Percentiles rank a stretch among this genome's conserved stretches.
phyloP scores from a whole-genome alignment of 1,140 invertebrate genomes.

The Drosophila melanica region DNA sequence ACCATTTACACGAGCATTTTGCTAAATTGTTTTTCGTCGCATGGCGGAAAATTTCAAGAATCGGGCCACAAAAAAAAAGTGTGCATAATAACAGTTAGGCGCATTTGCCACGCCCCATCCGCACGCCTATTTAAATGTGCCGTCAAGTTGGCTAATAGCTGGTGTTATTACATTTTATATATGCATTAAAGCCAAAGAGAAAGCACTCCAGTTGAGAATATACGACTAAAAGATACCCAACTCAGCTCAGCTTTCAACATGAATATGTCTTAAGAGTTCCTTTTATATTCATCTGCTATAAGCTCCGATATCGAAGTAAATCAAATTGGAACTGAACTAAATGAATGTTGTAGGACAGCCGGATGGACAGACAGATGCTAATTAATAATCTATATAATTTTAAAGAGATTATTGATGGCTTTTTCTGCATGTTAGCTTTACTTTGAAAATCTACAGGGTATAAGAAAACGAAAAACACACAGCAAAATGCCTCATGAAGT shows the following conservation, averaged over 20 bases:
- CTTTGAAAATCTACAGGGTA: background rate
- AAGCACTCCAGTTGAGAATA: background rate
- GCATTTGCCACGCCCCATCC: slow-evolving; percentile 26
- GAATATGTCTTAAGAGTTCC: too few species aligned
- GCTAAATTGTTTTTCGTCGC: slow-evolving; percentile 36
- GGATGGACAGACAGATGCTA: too few species aligned
- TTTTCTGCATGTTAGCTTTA: too few species aligned
- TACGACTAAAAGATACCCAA: background rate
- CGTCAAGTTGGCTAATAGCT: slow-evolving; percentile 53
- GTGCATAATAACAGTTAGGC: slow-evolving; percentile 30
- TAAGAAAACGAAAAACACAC: background rate
- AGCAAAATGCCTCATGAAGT: slow-evolving; percentile 20
- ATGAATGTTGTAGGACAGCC: too few species aligned
- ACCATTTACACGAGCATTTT: slow-evolving; percentile 36
- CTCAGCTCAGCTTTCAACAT: too few species aligned
- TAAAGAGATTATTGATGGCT: too few species aligned
- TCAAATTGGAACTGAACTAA: too few species aligned
- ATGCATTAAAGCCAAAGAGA: slow-evolving; percentile 35
- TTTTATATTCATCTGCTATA: too few species aligned
- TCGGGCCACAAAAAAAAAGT: slow-evolving; percentile 7
- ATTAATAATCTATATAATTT: too few species aligned
- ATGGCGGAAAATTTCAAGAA: slow-evolving; percentile 29
- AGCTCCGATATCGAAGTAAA: too few species aligned
- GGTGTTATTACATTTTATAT: slow-evolving; percentile 49
- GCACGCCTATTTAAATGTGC: slow-evolving; percentile 23